A percentile compares a stretch with the other conserved stretches of the same genome.
Evolutionary conservation across 2,797 vertebrate genomes (phyloP).

Genomic region (Tragelaphus eurycerus): DNA sequence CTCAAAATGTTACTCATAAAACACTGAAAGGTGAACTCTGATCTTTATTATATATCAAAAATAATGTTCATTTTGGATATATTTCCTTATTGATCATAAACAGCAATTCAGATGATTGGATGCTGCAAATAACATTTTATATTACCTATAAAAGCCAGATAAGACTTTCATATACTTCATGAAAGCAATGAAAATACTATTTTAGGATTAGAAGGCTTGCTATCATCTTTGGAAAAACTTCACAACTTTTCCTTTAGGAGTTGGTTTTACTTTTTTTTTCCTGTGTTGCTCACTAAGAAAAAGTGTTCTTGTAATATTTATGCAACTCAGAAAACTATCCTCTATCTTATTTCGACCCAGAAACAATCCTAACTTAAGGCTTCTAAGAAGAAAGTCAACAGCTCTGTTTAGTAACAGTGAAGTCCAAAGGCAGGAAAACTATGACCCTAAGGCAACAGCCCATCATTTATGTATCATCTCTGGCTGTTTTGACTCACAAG

Average conservation of each 20-base stretch:
- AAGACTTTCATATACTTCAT: slow-evolving; percentile 72
- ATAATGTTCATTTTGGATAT: slow-evolving; percentile 61
- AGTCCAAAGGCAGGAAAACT: not conserved
- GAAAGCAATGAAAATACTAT: slow-evolving; percentile 69
- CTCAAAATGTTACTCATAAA: slow-evolving; percentile 61
- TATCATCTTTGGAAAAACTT: slow-evolving; percentile 49
- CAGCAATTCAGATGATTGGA: slow-evolving; percentile 71
- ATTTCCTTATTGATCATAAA: slow-evolving; percentile 78
- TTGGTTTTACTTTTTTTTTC: not conserved
- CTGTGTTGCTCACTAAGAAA: not conserved
- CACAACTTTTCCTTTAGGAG: not conserved
- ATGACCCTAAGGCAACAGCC: not conserved
- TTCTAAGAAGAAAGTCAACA: not conserved
- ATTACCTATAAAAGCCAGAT: slow-evolving; percentile 75
- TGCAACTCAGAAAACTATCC: not conserved
- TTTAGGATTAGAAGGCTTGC: slow-evolving; percentile 52
- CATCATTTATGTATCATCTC: not conserved
- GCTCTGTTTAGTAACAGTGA: not conserved
- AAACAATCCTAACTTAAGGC: not conserved
- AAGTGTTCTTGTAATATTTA: not conserved
- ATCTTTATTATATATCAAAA: slow-evolving; percentile 77
- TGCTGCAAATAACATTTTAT: slow-evolving; percentile 78
- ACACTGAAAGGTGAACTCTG: slow-evolving; percentile 62
- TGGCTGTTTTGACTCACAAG: not conserved
- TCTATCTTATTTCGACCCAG: not conserved